Base-by-base conservation (phyloP, 2,888 invertebrate genomes). In the Melanostoma mellinum region DNA sequence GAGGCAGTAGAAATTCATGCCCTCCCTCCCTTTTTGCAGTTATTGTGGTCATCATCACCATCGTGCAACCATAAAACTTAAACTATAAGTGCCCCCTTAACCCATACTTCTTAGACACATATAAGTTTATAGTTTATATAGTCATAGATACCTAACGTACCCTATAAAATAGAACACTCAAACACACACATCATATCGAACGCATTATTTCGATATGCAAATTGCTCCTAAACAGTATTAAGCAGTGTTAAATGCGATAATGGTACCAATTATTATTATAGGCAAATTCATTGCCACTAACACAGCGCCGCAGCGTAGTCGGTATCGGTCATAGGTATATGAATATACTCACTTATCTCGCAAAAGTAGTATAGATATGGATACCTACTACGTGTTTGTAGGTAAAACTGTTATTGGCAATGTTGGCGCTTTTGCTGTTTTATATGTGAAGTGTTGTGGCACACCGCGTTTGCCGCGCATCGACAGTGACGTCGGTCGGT, bases 161-260 rank as follows among this genome's bases (percentile, higher is more conserved):
- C 3, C 3, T 9, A 52, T 20, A 30, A n/a, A n/a, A 36, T 40
- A 10, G 9, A 42, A 40, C 36, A 42, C 10, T 58, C 42, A 38
- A 20, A 40, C 9, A 67, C 6, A 67, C 6, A 35, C 38, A 48
- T 46, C 35, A 44, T 36, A 42, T 38, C 87, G 87, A 87, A 87
- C 86, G 87, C 86, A 88, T 87, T 88, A 88, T 88, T 63, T 87
- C 89, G 89, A 87, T 89, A 89, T 89, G 89, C 89, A 90, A 89
- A 89, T 89, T 86, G 88, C 88, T 87, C 87, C 89, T 89, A 89
- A 89, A 88, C 87, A 88, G 87, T 88, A 87, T 89, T 88, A 89
- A 89, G 89, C 85, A 87, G 87, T 87, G 86, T 86, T 89, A 89
- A 89, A 88, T 87, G 89, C 85, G 86, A 87, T 86, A 82, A 86